Conservation (phyloP, 37 sponge, comb jelly and placozoan genomes). For the Beroe ovata region DNA sequence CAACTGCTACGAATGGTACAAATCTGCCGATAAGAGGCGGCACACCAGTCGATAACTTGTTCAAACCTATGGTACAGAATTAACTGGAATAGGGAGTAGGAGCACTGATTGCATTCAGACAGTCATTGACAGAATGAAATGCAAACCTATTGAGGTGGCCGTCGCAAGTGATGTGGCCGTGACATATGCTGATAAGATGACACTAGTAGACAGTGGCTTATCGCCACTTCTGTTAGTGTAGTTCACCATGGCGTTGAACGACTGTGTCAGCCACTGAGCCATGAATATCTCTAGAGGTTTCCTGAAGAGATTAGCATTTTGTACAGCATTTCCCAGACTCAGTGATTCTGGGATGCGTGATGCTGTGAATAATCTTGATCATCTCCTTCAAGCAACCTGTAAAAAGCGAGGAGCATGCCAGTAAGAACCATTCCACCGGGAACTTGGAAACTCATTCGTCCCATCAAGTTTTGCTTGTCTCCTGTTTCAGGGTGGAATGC, state of each 20-base stretch:
- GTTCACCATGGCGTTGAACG: conserved; percentile 93
- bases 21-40: conserved; percentile 58
- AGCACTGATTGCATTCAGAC: too few species aligned
- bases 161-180: conserved; percentile 32
- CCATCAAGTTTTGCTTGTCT: conserved; percentile 75
- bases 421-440: conserved; percentile 85
- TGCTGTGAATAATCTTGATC: too few species aligned
- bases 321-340: too few species aligned
- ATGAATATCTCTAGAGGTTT: conserved; percentile 71
- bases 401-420: conserved; percentile 80
- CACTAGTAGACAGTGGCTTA: conserved; percentile 16
- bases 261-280: conserved; percentile 89
- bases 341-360: too few species aligned
- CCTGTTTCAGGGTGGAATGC: conserved; percentile 95
- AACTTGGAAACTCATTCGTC: conserved; percentile 88
- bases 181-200: conserved; percentile 31
- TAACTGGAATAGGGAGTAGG: too few species aligned
- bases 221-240: conserved; percentile 95
- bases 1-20: conserved; percentile 65
- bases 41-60: not conserved
- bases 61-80: not conserved
- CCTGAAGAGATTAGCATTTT: too few species aligned
- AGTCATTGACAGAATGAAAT: too few species aligned
- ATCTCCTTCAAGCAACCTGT: too few species aligned
- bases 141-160: conserved; percentile 21